A percentile compares a stretch with the other conserved stretches of the same genome.
phyloP scores from a whole-genome alignment of 2,797 vertebrate species.

The Leontopithecus rosalia region DNA sequence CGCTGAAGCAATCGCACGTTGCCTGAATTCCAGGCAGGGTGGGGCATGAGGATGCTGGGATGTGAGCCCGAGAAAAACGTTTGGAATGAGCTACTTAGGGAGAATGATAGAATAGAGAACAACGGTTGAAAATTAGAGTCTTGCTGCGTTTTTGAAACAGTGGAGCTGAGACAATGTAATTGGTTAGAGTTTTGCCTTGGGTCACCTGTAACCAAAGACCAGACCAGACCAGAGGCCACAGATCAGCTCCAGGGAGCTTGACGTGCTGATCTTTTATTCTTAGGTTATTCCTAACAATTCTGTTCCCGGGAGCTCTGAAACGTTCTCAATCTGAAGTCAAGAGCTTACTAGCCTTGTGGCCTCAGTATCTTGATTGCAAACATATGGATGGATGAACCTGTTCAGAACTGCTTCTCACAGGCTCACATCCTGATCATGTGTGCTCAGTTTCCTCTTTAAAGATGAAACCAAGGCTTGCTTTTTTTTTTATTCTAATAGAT shows the following conservation, averaged over 20 bases:
- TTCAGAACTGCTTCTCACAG: neutral
- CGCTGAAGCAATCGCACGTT: neutral
- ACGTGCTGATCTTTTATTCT: neutral
- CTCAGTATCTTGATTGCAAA: neutral
- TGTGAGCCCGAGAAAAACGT: neutral
- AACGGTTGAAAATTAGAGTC: neutral
- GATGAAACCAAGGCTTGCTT: neutral
- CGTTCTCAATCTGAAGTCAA: neutral
- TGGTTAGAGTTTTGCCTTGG: neutral
- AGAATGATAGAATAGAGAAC: neutral
- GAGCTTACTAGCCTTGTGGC: neutral
- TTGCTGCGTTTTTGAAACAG: neutral
- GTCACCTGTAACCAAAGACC: neutral
- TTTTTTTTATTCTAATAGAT: slow-evolving; percentile 8
- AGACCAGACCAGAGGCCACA: neutral
- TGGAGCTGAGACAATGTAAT: neutral
- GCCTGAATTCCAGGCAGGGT: neutral
- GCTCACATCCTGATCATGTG: neutral
- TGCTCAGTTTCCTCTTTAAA: neutral
- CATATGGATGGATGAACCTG: neutral
- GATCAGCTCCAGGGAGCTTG: neutral
- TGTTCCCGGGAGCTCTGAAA: neutral
- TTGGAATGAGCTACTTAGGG: neutral
- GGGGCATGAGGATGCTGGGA: neutral
- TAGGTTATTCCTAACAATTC: neutral